A percentile compares a stretch with the other conserved stretches of the same genome.
phyloP scores from a whole-genome alignment of 1,140 invertebrate genomes.

The Anastatus disparis region DNA sequence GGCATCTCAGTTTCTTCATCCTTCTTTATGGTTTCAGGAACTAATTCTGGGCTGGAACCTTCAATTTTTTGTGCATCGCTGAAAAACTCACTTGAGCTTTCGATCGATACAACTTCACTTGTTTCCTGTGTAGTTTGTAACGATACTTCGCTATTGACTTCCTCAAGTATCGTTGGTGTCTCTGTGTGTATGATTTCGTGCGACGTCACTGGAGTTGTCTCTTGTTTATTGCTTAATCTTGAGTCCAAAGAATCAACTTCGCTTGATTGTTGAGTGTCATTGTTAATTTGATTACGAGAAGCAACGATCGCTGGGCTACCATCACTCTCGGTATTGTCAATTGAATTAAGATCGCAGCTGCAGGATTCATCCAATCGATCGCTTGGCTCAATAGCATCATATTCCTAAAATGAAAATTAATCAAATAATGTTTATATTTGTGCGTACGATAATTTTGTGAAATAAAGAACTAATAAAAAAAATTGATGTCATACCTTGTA shows the following conservation, averaged over 20 bases:
- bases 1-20: slow-evolving; percentile 26
- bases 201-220: slow-evolving; percentile 48
- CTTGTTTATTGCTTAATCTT: slow-evolving; percentile 63
- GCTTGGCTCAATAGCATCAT: slow-evolving; percentile 58
- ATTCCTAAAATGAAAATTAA: slow-evolving; percentile 50
- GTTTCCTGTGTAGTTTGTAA: slow-evolving; percentile 57
- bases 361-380: slow-evolving; percentile 65
- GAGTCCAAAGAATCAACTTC: slow-evolving; percentile 68
- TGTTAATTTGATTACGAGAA: slow-evolving; percentile 52
- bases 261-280: slow-evolving; percentile 62
- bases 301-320: slow-evolving; percentile 67
- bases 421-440: slow-evolving; percentile 1
- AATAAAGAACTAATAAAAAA: no score
- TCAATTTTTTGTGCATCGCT: slow-evolving; percentile 63
- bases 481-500: slow-evolving; percentile 52
- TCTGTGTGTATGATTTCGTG: slow-evolving; percentile 52
- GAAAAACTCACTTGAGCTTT: slow-evolving; percentile 64
- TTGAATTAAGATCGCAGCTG: slow-evolving; percentile 70
- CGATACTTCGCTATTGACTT: slow-evolving; percentile 53
- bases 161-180: slow-evolving; percentile 57
- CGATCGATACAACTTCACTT: slow-evolving; percentile 58
- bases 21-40: slow-evolving; percentile 48
- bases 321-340: slow-evolving; percentile 67
- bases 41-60: slow-evolving; percentile 51
- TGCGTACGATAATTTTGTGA: no score